phyloP scores from a whole-genome alignment of 2,113 vertebrate species.

The Callocephalon fimbriatum region DNA sequence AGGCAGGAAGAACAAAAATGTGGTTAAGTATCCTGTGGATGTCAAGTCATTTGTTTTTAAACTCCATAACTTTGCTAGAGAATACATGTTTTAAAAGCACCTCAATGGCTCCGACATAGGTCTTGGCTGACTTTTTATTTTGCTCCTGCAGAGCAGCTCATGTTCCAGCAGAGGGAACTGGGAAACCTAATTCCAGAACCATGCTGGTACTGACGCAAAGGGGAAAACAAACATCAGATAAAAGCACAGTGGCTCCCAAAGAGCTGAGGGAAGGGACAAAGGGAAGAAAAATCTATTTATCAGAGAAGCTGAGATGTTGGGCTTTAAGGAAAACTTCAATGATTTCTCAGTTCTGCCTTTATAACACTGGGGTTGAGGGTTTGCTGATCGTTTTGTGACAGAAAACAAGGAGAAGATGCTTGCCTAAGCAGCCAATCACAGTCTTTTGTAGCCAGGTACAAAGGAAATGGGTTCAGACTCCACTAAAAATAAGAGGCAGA shows the following conservation, averaged over 20 bases:
- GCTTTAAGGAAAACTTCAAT: not conserved
- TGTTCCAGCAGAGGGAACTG: conserved; percentile 68
- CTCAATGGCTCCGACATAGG: not conserved
- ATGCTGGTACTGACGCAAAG: conserved; percentile 55
- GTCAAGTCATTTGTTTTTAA: not conserved
- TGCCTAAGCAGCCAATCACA: not conserved
- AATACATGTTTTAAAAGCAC: not conserved
- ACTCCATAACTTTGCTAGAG: not conserved
- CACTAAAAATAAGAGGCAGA: not conserved
- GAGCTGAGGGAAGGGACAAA: not conserved
- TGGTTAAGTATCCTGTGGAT: not conserved
- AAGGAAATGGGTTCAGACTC: not conserved
- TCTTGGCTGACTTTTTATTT: conserved; percentile 44
- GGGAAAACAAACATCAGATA: conserved; percentile 31
- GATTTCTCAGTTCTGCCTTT: not conserved
- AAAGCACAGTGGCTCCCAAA: not conserved
- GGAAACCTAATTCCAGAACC: conserved; percentile 53
- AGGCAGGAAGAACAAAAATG: not conserved
- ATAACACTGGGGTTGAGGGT: not conserved
- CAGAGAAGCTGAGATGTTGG: not conserved
- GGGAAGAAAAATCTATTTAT: not conserved
- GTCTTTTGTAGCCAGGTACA: not conserved
- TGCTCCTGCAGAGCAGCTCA: conserved; percentile 58
- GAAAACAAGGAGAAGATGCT: not conserved
- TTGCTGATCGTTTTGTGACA: not conserved